Percentiles rank a stretch among this genome's conserved stretches.
Conservation (phyloP, 2,888 invertebrate species). For the Gandaritis pyraliata region DNA sequence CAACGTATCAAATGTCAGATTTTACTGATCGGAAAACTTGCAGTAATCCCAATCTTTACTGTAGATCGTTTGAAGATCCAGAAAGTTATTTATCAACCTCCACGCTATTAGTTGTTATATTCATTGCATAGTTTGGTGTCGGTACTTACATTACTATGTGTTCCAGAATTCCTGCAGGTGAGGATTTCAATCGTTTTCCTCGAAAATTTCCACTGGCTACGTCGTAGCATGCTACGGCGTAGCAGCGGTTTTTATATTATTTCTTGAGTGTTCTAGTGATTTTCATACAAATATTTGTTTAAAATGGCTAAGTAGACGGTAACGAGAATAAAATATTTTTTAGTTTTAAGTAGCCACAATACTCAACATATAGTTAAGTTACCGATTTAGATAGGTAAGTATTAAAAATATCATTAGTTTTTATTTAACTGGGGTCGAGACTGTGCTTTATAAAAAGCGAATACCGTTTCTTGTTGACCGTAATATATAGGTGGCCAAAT, state of each 20-base stretch:
- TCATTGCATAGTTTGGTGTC: not conserved
- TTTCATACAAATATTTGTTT: not conserved
- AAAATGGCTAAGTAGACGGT: not conserved
- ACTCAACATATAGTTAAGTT: constrained; percentile 13
- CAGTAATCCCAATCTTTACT: constrained; percentile 3
- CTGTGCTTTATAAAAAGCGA: not conserved
- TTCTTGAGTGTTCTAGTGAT: not conserved
- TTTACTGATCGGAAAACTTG: constrained; percentile 37
- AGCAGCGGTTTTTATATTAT: too few species aligned
- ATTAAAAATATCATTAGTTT: constrained; percentile 18
- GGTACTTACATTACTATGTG: too few species aligned
- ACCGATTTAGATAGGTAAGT: constrained; percentile 31
- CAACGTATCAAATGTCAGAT: constrained; percentile 46
- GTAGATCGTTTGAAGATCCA: not conserved
- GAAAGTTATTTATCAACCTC: not conserved
- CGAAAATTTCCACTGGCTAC: too few species aligned
- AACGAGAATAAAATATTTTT: not conserved
- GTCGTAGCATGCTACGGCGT: too few species aligned
- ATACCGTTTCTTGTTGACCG: not conserved
- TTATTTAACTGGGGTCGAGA: not conserved
- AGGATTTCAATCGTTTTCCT: too few species aligned
- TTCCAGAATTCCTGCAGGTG: too few species aligned
- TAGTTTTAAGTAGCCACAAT: not conserved
- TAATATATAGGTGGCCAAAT: not conserved
- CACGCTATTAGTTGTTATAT: not conserved